Base-by-base conservation (phyloP, 2,888 invertebrate species). In the Criorhina ranunculi region DNA sequence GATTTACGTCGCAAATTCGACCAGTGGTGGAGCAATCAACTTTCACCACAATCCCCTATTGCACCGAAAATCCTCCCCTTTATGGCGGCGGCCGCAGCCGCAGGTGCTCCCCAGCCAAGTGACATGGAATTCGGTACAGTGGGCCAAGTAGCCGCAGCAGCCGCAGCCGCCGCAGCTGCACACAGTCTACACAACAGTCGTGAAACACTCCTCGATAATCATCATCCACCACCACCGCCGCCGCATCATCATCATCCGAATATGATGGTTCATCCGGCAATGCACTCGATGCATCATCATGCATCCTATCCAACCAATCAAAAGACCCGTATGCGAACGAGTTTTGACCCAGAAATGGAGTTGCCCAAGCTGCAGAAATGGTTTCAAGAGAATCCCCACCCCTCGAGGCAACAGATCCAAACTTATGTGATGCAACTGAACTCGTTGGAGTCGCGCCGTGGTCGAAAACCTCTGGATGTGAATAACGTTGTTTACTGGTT, bases 401-500 rank as follows among this genome's bases (percentile, higher is more conserved):
- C 99, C 0, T 97, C 97, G 87, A 94, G 99, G 67, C 98, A 98
- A 89, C 98, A 98, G 93, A 98, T 99, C 90, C 97, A 98, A 88
- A 96, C 97, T 87, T 99, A 98, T 92, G 97, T 99, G 73, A 95
- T 96, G 88, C 98, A 98, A 90, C 93, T 99, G 87, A 99, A 99
- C 91, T 95, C 95, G 79, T 92, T 98, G 86, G 98, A 98, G 89
- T 98, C 98, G 62, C 94, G 99, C 46, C 94, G 97, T 66, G 98
- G 98, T 0, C 94, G 98, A 57, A 98, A 98, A 90, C 98, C 98
- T 0, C 93, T 99, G 66, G 98, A 99, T 91, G 96, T 98, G 4
- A 98, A 98, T 90, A 98, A 98, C 90, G 98, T 98, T 12, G 98
- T 98, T 12, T 98, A 98, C 89, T 98, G 98, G 98, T 99, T 99